phyloP scores from a whole-genome alignment of 92 coral and sea anemone genomes.

The Isaurus tuberculatus region DNA sequence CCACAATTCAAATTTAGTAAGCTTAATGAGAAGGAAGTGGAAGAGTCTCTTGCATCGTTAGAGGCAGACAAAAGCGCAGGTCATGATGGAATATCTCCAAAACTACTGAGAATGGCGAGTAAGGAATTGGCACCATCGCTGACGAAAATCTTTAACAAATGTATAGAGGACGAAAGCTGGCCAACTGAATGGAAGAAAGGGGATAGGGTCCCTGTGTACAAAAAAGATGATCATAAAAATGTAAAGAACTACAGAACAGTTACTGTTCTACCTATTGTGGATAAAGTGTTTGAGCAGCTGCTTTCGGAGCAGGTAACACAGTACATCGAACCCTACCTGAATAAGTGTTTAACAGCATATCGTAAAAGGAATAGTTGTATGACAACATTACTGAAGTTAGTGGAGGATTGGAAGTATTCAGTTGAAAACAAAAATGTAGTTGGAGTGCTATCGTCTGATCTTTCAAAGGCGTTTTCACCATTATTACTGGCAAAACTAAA shows the following conservation, averaged over 20 bases:
- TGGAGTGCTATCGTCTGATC: slow-evolving; percentile 26
- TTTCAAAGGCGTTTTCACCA: not conserved
- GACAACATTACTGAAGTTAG: slow-evolving; percentile 31
- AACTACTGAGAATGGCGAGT: slow-evolving; percentile 37
- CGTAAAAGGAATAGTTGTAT: slow-evolving; percentile 23
- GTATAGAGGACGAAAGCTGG: slow-evolving; percentile 19
- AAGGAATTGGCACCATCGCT: slow-evolving; percentile 33
- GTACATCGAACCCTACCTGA: slow-evolving; percentile 7
- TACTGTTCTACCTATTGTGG: not conserved
- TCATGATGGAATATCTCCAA: slow-evolving; percentile 32
- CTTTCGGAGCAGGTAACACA: not conserved
- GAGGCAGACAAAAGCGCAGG: slow-evolving; percentile 48
- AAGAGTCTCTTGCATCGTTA: slow-evolving; percentile 26
- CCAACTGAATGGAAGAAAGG: slow-evolving; percentile 52
- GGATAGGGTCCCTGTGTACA: not conserved
- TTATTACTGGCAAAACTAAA: not conserved
- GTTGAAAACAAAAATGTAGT: slow-evolving; percentile 8
- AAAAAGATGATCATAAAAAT: not conserved
- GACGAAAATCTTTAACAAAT: slow-evolving; percentile 27
- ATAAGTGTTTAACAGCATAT: slow-evolving; percentile 14
- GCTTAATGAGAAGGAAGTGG: slow-evolving; percentile 29
- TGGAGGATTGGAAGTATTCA: too few species aligned
- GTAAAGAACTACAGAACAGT: not conserved
- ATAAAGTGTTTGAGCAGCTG: slow-evolving; percentile 8
- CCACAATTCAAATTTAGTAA: slow-evolving; percentile 43